Base-by-base conservation (phyloP, 2,888 invertebrate genomes). In the Tridacna crocea region DNA sequence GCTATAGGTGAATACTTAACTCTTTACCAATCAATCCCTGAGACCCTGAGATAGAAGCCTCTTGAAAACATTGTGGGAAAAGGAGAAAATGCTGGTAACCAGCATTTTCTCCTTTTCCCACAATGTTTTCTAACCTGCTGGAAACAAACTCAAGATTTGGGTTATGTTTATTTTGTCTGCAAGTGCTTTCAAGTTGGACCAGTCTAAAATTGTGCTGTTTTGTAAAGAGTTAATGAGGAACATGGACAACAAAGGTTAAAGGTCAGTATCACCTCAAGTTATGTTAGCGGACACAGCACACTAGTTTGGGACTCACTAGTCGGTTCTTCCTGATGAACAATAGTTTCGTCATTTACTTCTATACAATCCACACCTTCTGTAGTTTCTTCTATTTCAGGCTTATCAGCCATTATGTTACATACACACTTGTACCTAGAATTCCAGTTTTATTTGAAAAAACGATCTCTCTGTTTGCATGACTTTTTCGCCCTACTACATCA, bases 291-390 rank as follows among this genome's bases (percentile, higher is more conserved):
- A 55, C 55, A 55, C 61, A 61, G 22, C 24, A 61, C 61, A 61
- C 61, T 10, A 27, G 13, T 13, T 36, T 55, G 47, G 15, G 72
- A 84, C 84, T 84, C 84, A 84, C 84, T 79, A 51, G 58, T 47
- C 3, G 83, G 75, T 12, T 86, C 85, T 26, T 86, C 85, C 75
- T 85, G 85, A 24, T 83, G 77, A 22, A 86, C 79, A 60, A 79
- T 73, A 6, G 80, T 80, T 13, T 83, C 83, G 36, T 77, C 51
- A 12, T 6, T 24, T 19, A 13, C 51, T 22, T 48, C 70, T 47
- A 46, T 24, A 47, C 70, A 60, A 10, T 79, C 66, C 26, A 46
- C 27, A 48, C 27, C 26, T 0, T 51, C 75, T 46, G 19, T 3
- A 19, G 15, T 46, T 47, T 46, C 46, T n/a, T 47, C 46, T 36